Evolutionary conservation across 2,113 vertebrate species (phyloP).

Genomic region (Oncorhynchus tshawytscha): DNA sequence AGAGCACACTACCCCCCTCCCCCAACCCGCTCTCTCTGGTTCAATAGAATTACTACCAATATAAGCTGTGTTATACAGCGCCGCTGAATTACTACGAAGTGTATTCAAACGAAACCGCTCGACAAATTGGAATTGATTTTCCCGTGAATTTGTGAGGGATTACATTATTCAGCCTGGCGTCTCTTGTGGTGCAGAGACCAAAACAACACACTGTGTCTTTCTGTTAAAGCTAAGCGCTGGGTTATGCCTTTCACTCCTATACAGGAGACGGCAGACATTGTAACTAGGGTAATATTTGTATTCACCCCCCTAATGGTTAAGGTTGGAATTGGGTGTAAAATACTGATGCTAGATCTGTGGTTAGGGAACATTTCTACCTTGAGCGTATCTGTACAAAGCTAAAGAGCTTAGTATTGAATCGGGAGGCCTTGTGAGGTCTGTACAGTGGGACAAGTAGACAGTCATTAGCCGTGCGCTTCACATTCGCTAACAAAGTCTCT

Average conservation of each 20-base stretch:
- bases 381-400: too few relatives aligned
- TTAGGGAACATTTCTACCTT: conserved; percentile 6
- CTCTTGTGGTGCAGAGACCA: not conserved
- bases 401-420: too few relatives aligned
- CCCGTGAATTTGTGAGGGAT: conserved; percentile 30
- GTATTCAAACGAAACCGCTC: conserved; percentile 37
- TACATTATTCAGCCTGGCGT: conserved; percentile 29
- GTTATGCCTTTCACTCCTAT: not conserved
- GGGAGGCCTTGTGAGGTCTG: not conserved
- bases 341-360: not conserved
- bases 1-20: not conserved
- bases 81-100: conserved; percentile 16
- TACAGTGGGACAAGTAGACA: conserved; percentile 22
- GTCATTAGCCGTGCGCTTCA: conserved; percentile 2
- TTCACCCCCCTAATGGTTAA: too few relatives aligned
- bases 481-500: conserved; percentile 31
- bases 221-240: not conserved
- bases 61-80: conserved; percentile 16
- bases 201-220: not conserved
- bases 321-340: too few relatives aligned
- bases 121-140: conserved; percentile 38
- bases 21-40: conserved; percentile 5
- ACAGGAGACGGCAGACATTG: too few relatives aligned
- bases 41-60: conserved; percentile 17
- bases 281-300: too few relatives aligned